Base-by-base conservation (phyloP, 2,888 invertebrate species). In the Acanthosoma haemorrhoidale region DNA sequence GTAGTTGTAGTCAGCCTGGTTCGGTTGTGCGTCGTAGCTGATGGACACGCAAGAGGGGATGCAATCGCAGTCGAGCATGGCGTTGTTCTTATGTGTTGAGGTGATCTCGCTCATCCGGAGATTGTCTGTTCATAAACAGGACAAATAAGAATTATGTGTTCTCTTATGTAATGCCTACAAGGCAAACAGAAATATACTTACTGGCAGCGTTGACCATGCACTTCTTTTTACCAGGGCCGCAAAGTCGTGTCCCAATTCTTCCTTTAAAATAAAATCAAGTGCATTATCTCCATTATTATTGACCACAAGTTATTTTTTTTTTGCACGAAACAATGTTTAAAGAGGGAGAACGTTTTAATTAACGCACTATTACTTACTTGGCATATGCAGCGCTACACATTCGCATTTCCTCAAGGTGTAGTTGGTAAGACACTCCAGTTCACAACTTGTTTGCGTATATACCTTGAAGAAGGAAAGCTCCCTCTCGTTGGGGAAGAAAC, bases 341-440 rank as follows among this genome's bases (percentile, higher is more conserved):
- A n/a, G n/a, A n/a, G n/a, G n/a, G n/a, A n/a, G n/a, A n/a, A n/a
- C n/a, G n/a, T n/a, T n/a, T n/a, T n/a, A n/a, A n/a, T n/a, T n/a
- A n/a, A n/a, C n/a, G n/a, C n/a, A n/a, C n/a, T n/a, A n/a, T n/a
- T n/a, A n/a, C 78, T 80, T 79, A 83, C 83, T 80, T 61, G 88
- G 89, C 88, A 89, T 88, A 70, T 88, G 86, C 75, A 87, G 88
- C 75, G 86, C 86, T 3, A 88, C 88, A 76, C 89, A 90, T 4
- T 84, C 85, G 77, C 89, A 89, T 73, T 80, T 80, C 2, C 79
- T 77, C 64, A 84, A 78, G 0, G 89, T 89, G 74, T 84, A 88
- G 79, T 89, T 89, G 1, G 88, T 83, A 69, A 88, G 79, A 75
- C 89, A 90, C 79, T 90, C 90, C 76, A 88, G 82, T 76, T 89